phyloP scores from a whole-genome alignment of 1,140 invertebrate species.

The Pogonus chalceus region DNA sequence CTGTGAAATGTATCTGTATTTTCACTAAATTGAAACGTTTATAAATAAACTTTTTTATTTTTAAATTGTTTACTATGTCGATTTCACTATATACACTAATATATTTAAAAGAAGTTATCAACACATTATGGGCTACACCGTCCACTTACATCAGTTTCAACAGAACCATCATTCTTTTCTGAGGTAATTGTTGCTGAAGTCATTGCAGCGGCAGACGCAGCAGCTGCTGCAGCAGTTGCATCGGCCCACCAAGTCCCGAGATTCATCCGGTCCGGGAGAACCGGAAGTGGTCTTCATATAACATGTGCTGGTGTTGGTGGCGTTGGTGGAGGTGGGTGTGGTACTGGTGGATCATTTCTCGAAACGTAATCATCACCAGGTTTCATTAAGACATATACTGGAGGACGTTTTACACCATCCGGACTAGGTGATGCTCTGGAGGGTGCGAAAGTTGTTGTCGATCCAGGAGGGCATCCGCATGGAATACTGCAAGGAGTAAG shows the following conservation, averaged over 20 bases:
- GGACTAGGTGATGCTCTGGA: conserved; percentile 42
- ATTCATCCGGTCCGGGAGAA: conserved; percentile 50
- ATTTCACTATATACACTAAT: too few relatives aligned
- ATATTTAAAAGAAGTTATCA: too few relatives aligned
- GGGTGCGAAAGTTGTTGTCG: conserved; percentile 19
- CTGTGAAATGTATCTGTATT: too few relatives aligned
- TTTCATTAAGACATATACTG: conserved; percentile 46
- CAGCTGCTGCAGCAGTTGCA: conserved; percentile 28
- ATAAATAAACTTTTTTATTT: too few relatives aligned
- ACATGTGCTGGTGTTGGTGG: conserved; percentile 46
- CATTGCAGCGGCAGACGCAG: conserved; percentile 17
- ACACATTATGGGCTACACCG: not conserved
- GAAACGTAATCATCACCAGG: conserved; percentile 36
- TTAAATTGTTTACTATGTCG: too few relatives aligned
- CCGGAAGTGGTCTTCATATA: conserved; percentile 73
- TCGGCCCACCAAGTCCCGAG: conserved; percentile 42
- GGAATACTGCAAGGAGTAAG: conserved; percentile 27
- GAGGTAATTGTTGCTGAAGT: conserved; percentile 23
- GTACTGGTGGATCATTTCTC: not conserved
- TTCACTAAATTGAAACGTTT: too few relatives aligned
- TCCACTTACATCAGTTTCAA: not conserved
- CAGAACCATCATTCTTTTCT: conserved; percentile 14
- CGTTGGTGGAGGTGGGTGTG: conserved; percentile 19
- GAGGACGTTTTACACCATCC: conserved; percentile 32
- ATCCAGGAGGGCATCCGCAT: conserved; percentile 26